A percentile compares a stretch with the other conserved stretches of the same genome.
These are phyloP conservation scores for Luperina nickerlii DNA, from an alignment of 2,888 invertebrate species.

Conservation along the genomic window DNA sequence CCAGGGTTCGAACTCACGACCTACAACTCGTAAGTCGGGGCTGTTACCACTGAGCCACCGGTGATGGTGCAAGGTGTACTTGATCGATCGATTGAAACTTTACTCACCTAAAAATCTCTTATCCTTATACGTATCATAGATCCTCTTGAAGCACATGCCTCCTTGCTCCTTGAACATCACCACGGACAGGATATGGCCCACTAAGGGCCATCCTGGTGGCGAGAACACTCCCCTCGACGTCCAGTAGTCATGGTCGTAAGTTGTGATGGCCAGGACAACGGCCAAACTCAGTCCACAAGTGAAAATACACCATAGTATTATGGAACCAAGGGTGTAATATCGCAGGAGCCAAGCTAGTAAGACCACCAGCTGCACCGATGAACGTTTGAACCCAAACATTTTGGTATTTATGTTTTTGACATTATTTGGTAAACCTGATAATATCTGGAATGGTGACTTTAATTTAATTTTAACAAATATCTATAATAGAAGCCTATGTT, in stretches of 20 bases:
- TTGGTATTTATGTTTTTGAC: slow-evolving; percentile 68
- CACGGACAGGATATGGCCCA: slow-evolving; percentile 84
- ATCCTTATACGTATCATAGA: slow-evolving; percentile 83
- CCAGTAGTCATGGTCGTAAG: slow-evolving; percentile 88
- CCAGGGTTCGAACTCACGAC: neutral
- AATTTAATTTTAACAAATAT: slow-evolving; percentile 1
- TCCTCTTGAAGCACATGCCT: slow-evolving; percentile 85
- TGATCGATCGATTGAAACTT: neutral
- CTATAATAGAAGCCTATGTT: neutral
- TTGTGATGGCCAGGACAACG: slow-evolving; percentile 76
- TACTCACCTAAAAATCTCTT: slow-evolving; percentile 84
- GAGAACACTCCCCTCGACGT: slow-evolving; percentile 80
- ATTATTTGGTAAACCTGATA: slow-evolving; percentile 61
- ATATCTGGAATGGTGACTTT: slow-evolving; percentile 31
- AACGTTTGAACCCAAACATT: slow-evolving; percentile 86
- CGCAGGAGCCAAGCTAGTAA: slow-evolving; percentile 76
- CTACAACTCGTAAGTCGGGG: neutral
- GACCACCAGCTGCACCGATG: slow-evolving; percentile 74
- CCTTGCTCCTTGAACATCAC: slow-evolving; percentile 86
- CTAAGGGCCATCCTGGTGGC: slow-evolving; percentile 83
- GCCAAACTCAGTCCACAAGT: slow-evolving; percentile 69
- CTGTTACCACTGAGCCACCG: neutral
- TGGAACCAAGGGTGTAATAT: slow-evolving; percentile 78
- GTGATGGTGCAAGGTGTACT: neutral
- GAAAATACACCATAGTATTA: slow-evolving; percentile 75